Evolutionary conservation across 92 coral and sea anemone genomes (phyloP).

Genomic region (Phymanthus crucifer): DNA sequence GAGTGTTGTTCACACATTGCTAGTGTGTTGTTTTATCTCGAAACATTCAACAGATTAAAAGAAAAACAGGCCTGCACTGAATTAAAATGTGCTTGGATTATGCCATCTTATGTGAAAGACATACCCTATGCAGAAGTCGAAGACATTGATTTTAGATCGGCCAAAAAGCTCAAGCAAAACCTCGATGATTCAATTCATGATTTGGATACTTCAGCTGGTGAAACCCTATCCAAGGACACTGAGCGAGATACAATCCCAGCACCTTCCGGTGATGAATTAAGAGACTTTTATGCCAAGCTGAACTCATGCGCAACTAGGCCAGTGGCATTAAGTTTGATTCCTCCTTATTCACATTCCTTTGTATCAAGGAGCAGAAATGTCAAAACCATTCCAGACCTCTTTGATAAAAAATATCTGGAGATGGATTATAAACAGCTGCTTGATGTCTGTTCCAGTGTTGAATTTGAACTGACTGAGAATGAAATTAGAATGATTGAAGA

Average conservation of each 20-base stretch:
- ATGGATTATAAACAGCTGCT: slow-evolving; percentile 45
- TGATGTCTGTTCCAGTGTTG: slow-evolving; percentile 18
- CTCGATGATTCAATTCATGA: slow-evolving; percentile 26
- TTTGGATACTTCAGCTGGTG: slow-evolving; percentile 22
- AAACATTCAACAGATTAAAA: slow-evolving; percentile 42
- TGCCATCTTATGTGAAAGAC: slow-evolving; percentile 20
- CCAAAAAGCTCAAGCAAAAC: slow-evolving; percentile 50
- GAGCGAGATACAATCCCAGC: slow-evolving; percentile 8
- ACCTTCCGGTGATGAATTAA: neutral
- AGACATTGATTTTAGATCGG: slow-evolving; percentile 58
- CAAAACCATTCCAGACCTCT: slow-evolving; percentile 37
- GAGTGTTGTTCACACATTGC: slow-evolving; percentile 52
- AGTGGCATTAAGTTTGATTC: neutral
- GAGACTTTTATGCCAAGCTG: neutral
- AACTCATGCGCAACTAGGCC: neutral
- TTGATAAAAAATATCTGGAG: slow-evolving; percentile 33
- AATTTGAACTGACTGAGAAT: slow-evolving; percentile 37
- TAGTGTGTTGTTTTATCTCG: slow-evolving; percentile 39
- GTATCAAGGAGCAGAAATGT: slow-evolving; percentile 39
- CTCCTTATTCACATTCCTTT: slow-evolving; percentile 36
- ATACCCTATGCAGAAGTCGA: slow-evolving; percentile 44
- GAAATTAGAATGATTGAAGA: slow-evolving; percentile 42
- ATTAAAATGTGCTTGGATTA: slow-evolving; percentile 48
- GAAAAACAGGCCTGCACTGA: slow-evolving; percentile 45
- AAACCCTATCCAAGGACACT: slow-evolving; percentile 21